Base-by-base conservation (phyloP, 53 echinoderm and acorn worm genomes). In the Echinarachnius parma region DNA sequence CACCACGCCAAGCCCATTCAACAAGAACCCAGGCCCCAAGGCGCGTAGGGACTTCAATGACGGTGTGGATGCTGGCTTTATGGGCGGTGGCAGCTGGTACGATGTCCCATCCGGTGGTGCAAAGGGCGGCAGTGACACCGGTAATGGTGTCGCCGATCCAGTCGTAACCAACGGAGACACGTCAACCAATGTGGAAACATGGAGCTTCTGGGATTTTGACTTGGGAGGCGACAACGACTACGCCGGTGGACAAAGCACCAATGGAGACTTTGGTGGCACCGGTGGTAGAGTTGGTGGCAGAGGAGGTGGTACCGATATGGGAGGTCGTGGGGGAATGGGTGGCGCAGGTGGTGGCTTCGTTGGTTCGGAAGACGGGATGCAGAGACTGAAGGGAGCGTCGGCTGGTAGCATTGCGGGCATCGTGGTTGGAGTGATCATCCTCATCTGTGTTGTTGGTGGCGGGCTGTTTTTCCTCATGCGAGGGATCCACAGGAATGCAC, bases 371-470 rank as follows among this genome's bases (percentile, higher is more conserved):
- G 57, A 72, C 28, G 42, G 56, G 26, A 72, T 72, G 44, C 55
- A 72, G 56, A 72, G 36, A 37, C 74, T 72, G 54, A 37, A 34
- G 5, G 32, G 53, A 2, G 55, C 74, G 5, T 72, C 74, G n/a
- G 74, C 74, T 0, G 74, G 74, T 14, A 72, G 74, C 74, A 72
- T 72, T 7, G 74, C 74, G 1, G 74, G 74, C 26, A 72, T 72
- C 19, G 74, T 72, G 24, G 56, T 72, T 28, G 74, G 74, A 13
- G 74, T 72, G 27, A 72, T 72, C 44, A 56, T 72, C 28, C 55
- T 72, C 24, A 23, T 72, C 14, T 25, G 56, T n/a, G 39, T 72
- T n/a, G 34, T 72, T 10, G 74, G 56, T 0, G 74, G 56, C 9
- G 57, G 55, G 5, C 56, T 57, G 9, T 72, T 72, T 45, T 72